phyloP scores from a whole-genome alignment of 2,797 vertebrate genomes.

The Gobionotothen gibberifrons region DNA sequence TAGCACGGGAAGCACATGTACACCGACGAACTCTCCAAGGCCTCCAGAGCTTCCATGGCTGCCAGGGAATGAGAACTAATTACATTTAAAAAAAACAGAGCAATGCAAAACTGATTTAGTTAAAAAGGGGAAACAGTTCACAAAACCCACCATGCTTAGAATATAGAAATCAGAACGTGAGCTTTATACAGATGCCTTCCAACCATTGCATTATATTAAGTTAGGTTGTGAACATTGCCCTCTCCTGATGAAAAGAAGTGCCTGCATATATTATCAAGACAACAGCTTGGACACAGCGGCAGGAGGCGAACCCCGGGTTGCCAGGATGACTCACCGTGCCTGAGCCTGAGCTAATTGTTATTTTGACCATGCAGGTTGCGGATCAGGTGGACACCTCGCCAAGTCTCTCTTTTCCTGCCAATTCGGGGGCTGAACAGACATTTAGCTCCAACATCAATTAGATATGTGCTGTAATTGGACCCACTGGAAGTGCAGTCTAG shows the following conservation, averaged over 20 bases:
- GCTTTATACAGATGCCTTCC: conserved; percentile 43
- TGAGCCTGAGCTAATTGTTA: conserved; percentile 69
- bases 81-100: conserved; percentile 54
- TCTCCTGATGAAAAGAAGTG: conserved; percentile 77
- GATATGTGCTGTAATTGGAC: conserved; percentile 58
- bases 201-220: conserved; percentile 41
- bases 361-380: conserved; percentile 73
- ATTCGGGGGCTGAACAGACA: conserved; percentile 43
- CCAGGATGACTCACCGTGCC: conserved; percentile 76
- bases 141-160: conserved; percentile 48
- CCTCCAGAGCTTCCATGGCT: conserved; percentile 62
- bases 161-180: conserved; percentile 48
- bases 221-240: conserved; percentile 77
- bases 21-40: conserved; percentile 84
- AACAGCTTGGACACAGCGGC: conserved; percentile 60
- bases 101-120: conserved; percentile 54
- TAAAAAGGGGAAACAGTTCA: conserved; percentile 59
- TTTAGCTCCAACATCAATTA: conserved; percentile 66
- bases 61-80: conserved; percentile 38
- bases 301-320: conserved; percentile 57
- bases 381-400: conserved; percentile 55
- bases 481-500: conserved; percentile 44
- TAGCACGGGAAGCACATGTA: conserved; percentile 91
- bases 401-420: conserved; percentile 48
- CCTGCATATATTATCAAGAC: conserved; percentile 69